A percentile compares a stretch with the other conserved stretches of the same genome.
These are phyloP conservation scores for Drosophila bipectinata DNA, from an alignment of 1,140 invertebrate genomes.

Conservation along the genomic window DNA sequence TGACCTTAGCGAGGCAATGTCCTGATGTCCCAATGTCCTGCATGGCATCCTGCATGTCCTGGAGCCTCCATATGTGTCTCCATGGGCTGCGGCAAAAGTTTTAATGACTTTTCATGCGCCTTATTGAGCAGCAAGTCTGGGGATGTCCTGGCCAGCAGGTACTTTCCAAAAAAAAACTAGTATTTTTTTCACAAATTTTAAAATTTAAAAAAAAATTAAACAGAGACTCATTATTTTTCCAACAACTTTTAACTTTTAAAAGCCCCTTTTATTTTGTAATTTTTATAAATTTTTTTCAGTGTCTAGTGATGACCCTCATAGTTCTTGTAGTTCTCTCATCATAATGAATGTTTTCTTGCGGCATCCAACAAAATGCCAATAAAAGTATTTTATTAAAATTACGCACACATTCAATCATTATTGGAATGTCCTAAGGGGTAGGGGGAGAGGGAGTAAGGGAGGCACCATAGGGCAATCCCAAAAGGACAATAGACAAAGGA, in stretches of 20 bases:
- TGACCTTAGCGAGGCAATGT: slow-evolving; percentile 51
- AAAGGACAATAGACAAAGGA: slow-evolving; percentile 5
- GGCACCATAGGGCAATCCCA: neutral
- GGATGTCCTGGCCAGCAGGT: slow-evolving; percentile 19
- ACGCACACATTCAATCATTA: slow-evolving; percentile 80
- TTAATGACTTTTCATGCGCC: slow-evolving; percentile 79
- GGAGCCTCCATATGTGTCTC: slow-evolving; percentile 13
- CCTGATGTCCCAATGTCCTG: neutral
- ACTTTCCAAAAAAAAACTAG: neutral
- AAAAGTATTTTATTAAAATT: slow-evolving; percentile 82
- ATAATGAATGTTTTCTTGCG: slow-evolving; percentile 59
- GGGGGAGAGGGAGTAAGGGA: neutral
- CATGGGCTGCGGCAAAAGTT: slow-evolving; percentile 60
- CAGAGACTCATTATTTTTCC: neutral
- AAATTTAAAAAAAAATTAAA: no score
- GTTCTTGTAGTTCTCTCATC: slow-evolving; percentile 31
- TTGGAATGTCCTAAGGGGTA: slow-evolving; percentile 63
- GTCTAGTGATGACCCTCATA: slow-evolving; percentile 21
- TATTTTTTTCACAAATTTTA: no score
- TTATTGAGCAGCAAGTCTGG: slow-evolving; percentile 47
- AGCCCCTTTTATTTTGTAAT: neutral
- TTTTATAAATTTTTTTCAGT: slow-evolving; percentile 3
- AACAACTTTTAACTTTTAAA: neutral
- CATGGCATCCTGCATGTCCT: neutral
- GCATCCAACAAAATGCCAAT: slow-evolving; percentile 69